Percentiles rank a stretch among this genome's conserved stretches.
These are phyloP conservation scores for Pituophis catenifer DNA, from an alignment of 2,113 vertebrate genomes.

Conservation along the genomic window DNA sequence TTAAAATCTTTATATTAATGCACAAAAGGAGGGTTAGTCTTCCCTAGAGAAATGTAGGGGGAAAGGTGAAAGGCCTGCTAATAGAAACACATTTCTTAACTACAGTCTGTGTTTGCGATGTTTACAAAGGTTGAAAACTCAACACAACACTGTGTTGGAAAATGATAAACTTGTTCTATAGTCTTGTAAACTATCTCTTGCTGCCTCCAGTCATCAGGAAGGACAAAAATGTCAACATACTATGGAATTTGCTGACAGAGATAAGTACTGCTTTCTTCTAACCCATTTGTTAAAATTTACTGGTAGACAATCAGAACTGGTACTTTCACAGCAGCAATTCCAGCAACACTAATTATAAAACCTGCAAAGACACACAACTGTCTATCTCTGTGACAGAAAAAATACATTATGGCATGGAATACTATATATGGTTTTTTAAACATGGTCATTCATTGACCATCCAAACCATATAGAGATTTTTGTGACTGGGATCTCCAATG, in stretches of 20 bases:
- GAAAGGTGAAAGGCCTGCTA: not conserved
- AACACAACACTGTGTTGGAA: constrained; percentile 30
- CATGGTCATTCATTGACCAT: not conserved
- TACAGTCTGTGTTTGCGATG: constrained; percentile 37
- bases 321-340: not conserved
- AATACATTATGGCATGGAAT: not conserved
- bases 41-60: not conserved
- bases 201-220: constrained; percentile 41
- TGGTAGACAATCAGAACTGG: not conserved
- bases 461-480: not conserved
- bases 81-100: constrained; percentile 51
- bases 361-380: not conserved
- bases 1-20: not conserved
- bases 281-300: constrained; percentile 19
- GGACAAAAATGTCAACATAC: constrained; percentile 42
- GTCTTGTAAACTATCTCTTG: constrained; percentile 38
- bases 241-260: constrained; percentile 40
- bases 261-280: not conserved
- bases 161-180: constrained; percentile 52
- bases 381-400: not conserved
- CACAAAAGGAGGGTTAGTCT: not conserved
- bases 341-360: not conserved
- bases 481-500: not conserved
- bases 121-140: constrained; percentile 49
- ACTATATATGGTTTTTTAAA: not conserved